Evolutionary conservation across 2,888 invertebrate genomes (phyloP), one percentile per base, ranked within the genome.

Genomic region (Pogonocherus hispidulus): DNA sequence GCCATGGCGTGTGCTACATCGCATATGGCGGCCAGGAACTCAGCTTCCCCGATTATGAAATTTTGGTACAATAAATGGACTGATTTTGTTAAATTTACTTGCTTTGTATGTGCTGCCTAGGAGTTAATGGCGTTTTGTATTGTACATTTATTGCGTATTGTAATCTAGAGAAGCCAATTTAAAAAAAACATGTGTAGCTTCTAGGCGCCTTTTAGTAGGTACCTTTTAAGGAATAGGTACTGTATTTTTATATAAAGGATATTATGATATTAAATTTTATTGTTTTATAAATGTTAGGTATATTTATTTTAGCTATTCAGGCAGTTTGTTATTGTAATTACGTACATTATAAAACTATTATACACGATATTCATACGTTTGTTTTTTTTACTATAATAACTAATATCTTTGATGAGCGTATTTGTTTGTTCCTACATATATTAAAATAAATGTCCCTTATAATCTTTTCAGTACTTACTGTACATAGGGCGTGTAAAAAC

Each of bases 1-100:
- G 93, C 6, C 79, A 79, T 44, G 92, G 90, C 22, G 91, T 91
- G 62, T 91, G 93, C 83, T 96, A 96, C 89, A 94, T 96, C 85
- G 90, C 95, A 11, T 96, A 91, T 82, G 94, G 87, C 0, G 95
- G 95, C 47, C 89, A 91, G 78, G 96, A 96, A 83, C 84, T 94
- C 65, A 90, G 91, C 55, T 94, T 91, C 87, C 89, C 90, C n/a
- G 92, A 94, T 57, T 96, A 92, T 82, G 95, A 96, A 87, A 87
- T 96, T 77, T 90, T 95, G 67, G 86, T 90, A 67, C 83, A 84
- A 69, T 85, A 86, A 79, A 83, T 78, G 67, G 62, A 67, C 62
- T 62, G 51, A 62, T 37, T 27, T 11, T 57, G 46, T 68, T 69
- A 70, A 32, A 63, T 35, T 67, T 71, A 56, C 27, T 47, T 60